phyloP scores from a whole-genome alignment of 1,140 invertebrate species.

The Caenorhabditis latens region DNA sequence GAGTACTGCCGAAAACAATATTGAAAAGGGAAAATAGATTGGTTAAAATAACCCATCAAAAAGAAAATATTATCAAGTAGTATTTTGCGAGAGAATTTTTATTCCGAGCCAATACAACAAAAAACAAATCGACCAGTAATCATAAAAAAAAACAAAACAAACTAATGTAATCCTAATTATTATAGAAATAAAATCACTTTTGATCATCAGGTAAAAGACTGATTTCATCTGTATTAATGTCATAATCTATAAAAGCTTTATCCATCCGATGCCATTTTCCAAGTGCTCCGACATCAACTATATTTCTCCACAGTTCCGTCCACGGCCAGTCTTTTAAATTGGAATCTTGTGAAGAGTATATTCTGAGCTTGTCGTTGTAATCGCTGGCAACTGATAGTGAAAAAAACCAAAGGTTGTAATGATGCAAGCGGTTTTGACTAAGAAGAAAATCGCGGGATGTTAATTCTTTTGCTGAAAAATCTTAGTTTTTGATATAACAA shows the following conservation, averaged over 20 bases:
- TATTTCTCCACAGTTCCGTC: constrained; percentile 23
- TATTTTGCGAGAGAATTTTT: not conserved
- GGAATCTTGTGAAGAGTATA: constrained; percentile 41
- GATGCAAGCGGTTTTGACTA: constrained; percentile 25
- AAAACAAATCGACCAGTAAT: constrained; percentile 15
- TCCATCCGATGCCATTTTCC: constrained; percentile 24
- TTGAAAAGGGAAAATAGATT: not conserved
- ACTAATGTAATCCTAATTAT: not conserved
- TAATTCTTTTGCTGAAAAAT: constrained; percentile 34
- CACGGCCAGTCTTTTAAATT: constrained; percentile 47
- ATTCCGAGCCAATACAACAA: not conserved
- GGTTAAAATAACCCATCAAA: not conserved
- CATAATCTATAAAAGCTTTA: constrained; percentile 7
- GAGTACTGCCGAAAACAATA: no score
- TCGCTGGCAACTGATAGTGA: constrained; percentile 20
- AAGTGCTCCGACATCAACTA: constrained; percentile 34
- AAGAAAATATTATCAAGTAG: not conserved
- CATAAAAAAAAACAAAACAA: not conserved
- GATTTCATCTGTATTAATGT: constrained; percentile 36
- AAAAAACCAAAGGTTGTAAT: constrained; percentile 43
- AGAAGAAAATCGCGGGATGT: constrained; percentile 2
- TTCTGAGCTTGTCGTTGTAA: constrained; percentile 16
- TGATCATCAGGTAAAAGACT: constrained; percentile 2
- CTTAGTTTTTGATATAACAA: no score
- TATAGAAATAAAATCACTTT: not conserved